Evolutionary conservation across 35 echinoderm and acorn worm species (phyloP).

Genomic region (Anneissia japonica): DNA sequence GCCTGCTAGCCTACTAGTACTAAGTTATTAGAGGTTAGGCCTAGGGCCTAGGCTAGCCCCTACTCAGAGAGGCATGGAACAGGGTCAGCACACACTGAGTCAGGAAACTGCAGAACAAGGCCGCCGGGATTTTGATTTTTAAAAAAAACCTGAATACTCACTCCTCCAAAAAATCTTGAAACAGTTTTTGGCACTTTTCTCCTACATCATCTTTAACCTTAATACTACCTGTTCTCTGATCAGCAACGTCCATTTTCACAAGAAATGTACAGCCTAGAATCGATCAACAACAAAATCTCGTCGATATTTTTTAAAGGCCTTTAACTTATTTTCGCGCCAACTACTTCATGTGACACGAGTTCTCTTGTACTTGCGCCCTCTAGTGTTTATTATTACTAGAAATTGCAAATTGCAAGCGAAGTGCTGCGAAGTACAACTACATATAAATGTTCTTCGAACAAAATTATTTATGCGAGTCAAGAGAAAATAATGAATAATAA

Average conservation of each 20-base stretch:
- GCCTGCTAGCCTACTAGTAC: neutral
- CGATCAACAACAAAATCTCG: too few relatives aligned
- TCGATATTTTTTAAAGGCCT: neutral
- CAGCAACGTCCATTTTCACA: constrained; percentile 85
- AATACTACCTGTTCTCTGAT: constrained; percentile 79
- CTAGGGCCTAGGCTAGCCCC: neutral
- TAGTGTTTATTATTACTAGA: neutral
- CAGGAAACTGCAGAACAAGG: neutral
- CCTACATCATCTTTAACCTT: constrained; percentile 92
- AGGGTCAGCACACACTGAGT: too few relatives aligned
- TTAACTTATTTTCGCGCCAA: constrained; percentile 66
- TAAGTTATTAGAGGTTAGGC: too few relatives aligned
- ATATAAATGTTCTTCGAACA: too few relatives aligned
- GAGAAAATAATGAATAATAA: too few relatives aligned
- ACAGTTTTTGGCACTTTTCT: constrained; percentile 93
- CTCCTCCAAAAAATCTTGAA: constrained; percentile 99
- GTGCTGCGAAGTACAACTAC: too few relatives aligned
- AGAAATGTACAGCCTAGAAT: neutral
- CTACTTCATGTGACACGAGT: constrained; percentile 8
- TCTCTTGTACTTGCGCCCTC: neutral
- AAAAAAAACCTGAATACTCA: constrained; percentile 41
- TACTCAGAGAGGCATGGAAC: too few relatives aligned
- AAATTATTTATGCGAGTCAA: too few relatives aligned
- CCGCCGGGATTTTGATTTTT: neutral
- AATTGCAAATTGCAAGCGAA: too few relatives aligned